A percentile compares a stretch with the other conserved stretches of the same genome.
These are phyloP conservation scores for Anguilla rostrata DNA, from an alignment of 2,113 vertebrate genomes.

Conservation along the genomic window DNA sequence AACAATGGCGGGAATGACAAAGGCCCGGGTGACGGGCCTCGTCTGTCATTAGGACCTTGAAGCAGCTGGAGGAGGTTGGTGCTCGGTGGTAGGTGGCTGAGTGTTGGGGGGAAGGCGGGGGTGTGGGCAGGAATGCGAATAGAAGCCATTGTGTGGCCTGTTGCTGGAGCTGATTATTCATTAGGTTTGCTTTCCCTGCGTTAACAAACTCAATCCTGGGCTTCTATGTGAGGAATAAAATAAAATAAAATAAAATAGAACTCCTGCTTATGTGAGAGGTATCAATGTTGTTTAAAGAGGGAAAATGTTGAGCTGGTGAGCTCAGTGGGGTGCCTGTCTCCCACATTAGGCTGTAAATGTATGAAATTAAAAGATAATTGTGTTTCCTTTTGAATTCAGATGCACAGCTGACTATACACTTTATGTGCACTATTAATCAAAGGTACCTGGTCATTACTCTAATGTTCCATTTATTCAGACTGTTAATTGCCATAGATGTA, in stretches of 20 bases:
- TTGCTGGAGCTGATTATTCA: conserved; percentile 54
- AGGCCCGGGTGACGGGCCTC: conserved; percentile 51
- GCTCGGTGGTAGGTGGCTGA: too few species aligned
- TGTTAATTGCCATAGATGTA: not conserved
- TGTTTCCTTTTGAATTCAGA: not conserved
- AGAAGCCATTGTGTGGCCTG: conserved; percentile 44
- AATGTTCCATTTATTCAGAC: not conserved
- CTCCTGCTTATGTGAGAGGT: conserved; percentile 1
- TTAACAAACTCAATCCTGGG: conserved; percentile 60
- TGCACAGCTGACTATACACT: not conserved
- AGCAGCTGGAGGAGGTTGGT: conserved; percentile 48
- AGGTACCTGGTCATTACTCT: not conserved
- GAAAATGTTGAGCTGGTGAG: not conserved
- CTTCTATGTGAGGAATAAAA: conserved; percentile 14
- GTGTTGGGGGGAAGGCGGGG: not conserved
- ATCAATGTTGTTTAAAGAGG: not conserved
- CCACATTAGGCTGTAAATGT: not conserved
- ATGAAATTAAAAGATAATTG: not conserved
- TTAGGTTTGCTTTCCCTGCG: conserved; percentile 57
- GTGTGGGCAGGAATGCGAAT: conserved; percentile 44
- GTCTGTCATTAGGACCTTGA: conserved; percentile 35
- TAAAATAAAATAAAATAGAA: not conserved
- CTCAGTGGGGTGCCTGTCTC: not conserved
- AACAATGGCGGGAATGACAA: conserved; percentile 47
- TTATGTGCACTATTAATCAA: conserved; percentile 11